Percentiles rank a stretch among this genome's conserved stretches.
These are phyloP conservation scores for Dendrophyllia cribrosa DNA, from an alignment of 64 coral and sea anemone species.

Conservation along the genomic window DNA sequence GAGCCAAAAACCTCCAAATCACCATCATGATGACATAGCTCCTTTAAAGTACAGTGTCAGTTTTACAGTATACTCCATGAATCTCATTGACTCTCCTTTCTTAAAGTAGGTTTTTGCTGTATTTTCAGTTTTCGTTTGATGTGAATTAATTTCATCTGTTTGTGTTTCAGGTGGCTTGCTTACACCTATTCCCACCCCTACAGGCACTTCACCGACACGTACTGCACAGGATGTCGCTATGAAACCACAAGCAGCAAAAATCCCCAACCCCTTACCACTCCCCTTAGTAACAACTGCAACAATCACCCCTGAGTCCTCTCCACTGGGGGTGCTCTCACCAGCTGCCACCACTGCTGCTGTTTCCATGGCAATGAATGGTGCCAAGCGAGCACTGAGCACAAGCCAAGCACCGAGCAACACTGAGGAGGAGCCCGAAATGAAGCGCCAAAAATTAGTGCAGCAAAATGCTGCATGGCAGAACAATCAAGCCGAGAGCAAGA, in stretches of 20 bases:
- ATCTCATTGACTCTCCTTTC: no score
- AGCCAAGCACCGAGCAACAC: slow-evolving; percentile 16
- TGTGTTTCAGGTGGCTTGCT: slow-evolving; percentile 74
- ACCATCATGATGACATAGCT: no score
- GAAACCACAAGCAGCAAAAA: slow-evolving; percentile 52
- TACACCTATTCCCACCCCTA: slow-evolving; percentile 94
- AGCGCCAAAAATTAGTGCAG: slow-evolving; percentile 62
- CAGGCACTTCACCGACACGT: slow-evolving; percentile 76
- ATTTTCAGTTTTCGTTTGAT: no score
- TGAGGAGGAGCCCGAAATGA: slow-evolving; percentile 70
- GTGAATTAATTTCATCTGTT: background rate
- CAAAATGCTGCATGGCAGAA: slow-evolving; percentile 1
- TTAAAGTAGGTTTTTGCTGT: no score
- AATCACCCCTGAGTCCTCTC: slow-evolving; percentile 94
- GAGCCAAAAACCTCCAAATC: no score
- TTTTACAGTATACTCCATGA: no score
- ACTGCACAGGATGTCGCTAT: slow-evolving; percentile 40
- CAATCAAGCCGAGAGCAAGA: background rate
- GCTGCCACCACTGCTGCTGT: slow-evolving; percentile 98
- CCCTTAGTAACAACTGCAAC: slow-evolving; percentile 77
- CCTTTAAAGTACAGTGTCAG: no score
- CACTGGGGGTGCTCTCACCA: slow-evolving; percentile 93
- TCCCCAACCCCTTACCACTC: slow-evolving; percentile 66
- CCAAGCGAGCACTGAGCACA: slow-evolving; percentile 73
- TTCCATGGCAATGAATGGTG: slow-evolving; percentile 97